These are phyloP conservation scores for Theristicus caerulescens DNA, from an alignment of 2,113 vertebrate species.

Conservation along the genomic window DNA sequence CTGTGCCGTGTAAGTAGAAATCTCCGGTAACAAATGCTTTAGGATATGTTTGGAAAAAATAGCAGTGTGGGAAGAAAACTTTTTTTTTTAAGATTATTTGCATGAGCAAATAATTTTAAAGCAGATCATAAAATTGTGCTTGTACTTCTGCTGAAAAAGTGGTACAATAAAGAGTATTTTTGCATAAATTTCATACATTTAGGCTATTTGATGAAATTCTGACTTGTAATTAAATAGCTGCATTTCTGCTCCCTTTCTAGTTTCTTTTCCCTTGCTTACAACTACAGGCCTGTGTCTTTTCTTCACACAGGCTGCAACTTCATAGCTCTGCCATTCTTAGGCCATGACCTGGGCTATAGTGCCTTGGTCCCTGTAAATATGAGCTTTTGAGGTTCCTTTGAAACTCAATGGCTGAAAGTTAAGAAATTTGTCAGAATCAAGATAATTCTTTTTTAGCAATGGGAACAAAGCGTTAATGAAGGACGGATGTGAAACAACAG, in stretches of 20 bases:
- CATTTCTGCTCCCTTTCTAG: neutral
- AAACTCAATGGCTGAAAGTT: neutral
- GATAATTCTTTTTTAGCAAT: neutral
- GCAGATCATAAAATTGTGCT: neutral
- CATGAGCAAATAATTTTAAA: neutral
- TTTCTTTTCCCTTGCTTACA: neutral
- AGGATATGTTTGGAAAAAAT: neutral
- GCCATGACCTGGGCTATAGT: neutral
- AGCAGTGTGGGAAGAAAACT: neutral
- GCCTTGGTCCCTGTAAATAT: neutral
- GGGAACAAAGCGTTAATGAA: neutral
- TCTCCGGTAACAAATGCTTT: neutral
- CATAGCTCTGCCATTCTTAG: neutral
- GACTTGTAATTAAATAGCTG: neutral
- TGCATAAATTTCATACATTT: neutral
- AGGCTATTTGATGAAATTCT: neutral
- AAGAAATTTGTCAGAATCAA: neutral
- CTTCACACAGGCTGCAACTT: neutral
- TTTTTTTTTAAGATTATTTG: neutral
- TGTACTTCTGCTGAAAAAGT: neutral
- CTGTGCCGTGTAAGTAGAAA: slow-evolving; percentile 91
- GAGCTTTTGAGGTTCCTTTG: neutral
- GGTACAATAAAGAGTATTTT: neutral
- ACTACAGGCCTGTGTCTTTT: neutral
- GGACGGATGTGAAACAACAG: neutral